A percentile compares a stretch with the other conserved stretches of the same genome.
Evolutionary conservation across 1,140 invertebrate species (phyloP).

Genomic region (Argopecten irradians): DNA sequence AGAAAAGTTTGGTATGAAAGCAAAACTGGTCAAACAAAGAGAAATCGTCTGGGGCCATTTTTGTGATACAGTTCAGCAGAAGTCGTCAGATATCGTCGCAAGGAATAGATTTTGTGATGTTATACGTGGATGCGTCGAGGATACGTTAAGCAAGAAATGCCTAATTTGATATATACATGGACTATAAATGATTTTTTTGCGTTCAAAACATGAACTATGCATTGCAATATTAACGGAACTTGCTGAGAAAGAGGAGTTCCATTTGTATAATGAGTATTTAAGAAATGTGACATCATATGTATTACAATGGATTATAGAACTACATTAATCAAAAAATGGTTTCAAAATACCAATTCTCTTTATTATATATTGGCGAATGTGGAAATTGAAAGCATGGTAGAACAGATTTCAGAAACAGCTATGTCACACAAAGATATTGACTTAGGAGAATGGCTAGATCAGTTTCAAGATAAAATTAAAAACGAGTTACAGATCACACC

Average conservation of each 20-base stretch:
- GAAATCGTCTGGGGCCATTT: constrained; percentile 18
- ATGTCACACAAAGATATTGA: neutral
- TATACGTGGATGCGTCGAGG: neutral
- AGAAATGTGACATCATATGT: neutral
- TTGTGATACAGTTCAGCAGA: neutral
- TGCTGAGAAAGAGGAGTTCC: neutral
- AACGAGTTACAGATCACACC: neutral
- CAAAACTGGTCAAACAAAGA: constrained; percentile 24
- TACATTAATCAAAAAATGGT: neutral
- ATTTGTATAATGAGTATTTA: neutral
- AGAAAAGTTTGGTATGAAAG: neutral
- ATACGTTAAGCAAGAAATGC: neutral
- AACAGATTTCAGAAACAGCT: neutral
- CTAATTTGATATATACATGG: neutral
- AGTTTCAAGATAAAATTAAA: neutral
- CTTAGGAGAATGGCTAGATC: neutral
- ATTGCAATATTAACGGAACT: neutral
- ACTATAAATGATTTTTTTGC: neutral
- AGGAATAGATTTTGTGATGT: neutral
- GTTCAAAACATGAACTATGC: neutral
- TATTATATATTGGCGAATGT: neutral
- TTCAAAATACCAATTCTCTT: neutral
- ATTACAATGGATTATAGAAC: neutral
- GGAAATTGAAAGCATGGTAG: neutral
- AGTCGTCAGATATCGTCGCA: neutral